Evolutionary conservation across 2,797 vertebrate genomes (phyloP).

Genomic region (Oryzias dopingdopingensis): DNA sequence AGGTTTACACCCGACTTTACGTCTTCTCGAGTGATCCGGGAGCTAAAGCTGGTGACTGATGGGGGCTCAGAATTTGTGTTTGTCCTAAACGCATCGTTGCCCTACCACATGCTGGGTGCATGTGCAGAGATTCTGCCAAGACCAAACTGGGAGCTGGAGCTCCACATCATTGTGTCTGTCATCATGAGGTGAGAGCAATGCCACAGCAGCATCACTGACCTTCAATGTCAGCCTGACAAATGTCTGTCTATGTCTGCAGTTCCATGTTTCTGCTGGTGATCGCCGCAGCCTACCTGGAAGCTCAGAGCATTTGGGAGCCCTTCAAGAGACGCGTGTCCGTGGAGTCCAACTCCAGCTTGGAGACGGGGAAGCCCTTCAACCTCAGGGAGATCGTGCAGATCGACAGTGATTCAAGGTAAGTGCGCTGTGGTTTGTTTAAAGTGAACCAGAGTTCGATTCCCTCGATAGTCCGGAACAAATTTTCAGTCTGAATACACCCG

Average conservation of each 20-base stretch:
- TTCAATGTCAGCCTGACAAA: background rate
- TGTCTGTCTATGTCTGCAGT: constrained; percentile 62
- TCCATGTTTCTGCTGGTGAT: constrained; percentile 97
- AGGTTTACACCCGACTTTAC: constrained; percentile 99
- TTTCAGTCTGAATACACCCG: no score
- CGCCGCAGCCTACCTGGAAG: constrained; percentile 94
- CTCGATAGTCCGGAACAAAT: no score
- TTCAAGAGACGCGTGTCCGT: constrained; percentile 92
- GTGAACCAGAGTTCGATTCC: no score
- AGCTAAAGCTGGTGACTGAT: constrained; percentile 89
- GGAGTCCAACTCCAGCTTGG: constrained; percentile 89
- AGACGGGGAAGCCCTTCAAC: constrained; percentile 94
- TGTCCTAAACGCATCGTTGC: constrained; percentile 93
- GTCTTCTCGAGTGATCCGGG: constrained; percentile 93
- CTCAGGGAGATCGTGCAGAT: constrained; percentile 98
- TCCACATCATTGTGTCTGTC: constrained; percentile 92
- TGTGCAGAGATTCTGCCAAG: constrained; percentile 94
- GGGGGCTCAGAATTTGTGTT: constrained; percentile 95
- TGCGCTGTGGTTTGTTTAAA: constrained; percentile 15
- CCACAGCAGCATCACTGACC: no score
- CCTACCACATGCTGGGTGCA: constrained; percentile 94
- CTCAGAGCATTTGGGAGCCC: constrained; percentile 97
- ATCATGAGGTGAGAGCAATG: constrained; percentile 86
- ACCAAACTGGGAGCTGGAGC: constrained; percentile 94
- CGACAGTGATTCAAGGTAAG: constrained; percentile 93